Evolutionary conservation across 1,140 invertebrate species (phyloP).

Genomic region (Melitaea cinxia): DNA sequence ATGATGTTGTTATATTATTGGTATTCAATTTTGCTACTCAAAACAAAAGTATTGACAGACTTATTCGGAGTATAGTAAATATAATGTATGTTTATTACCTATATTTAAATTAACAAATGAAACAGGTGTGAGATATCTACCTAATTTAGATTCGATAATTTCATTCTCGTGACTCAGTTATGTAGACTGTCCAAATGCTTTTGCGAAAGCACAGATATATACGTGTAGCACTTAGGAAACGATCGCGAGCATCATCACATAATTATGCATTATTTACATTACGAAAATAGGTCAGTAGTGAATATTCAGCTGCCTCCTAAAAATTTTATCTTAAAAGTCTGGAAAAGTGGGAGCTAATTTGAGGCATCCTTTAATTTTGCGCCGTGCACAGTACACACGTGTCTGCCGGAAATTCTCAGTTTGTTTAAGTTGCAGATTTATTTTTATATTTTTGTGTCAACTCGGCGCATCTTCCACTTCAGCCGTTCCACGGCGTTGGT

Average conservation of each 20-base stretch:
- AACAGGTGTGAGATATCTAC: slow-evolving; percentile 56
- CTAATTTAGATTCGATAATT: slow-evolving; percentile 62
- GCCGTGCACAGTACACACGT: slow-evolving; percentile 45
- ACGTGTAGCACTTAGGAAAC: slow-evolving; percentile 11
- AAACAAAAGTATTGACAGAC: too few relatives aligned
- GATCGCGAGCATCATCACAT: slow-evolving; percentile 9
- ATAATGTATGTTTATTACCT: background rate
- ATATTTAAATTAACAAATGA: slow-evolving; percentile 18
- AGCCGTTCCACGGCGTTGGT: slow-evolving; percentile 37
- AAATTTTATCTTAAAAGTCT: slow-evolving; percentile 9
- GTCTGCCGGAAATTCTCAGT: slow-evolving; percentile 70
- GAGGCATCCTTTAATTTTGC: slow-evolving; percentile 64
- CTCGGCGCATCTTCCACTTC: slow-evolving; percentile 65
- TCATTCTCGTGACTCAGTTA: slow-evolving; percentile 60
- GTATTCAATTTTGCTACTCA: too few relatives aligned
- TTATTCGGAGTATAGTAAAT: too few relatives aligned
- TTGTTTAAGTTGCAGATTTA: slow-evolving; percentile 77
- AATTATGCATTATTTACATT: slow-evolving; percentile 18
- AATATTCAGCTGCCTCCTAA: slow-evolving; percentile 17
- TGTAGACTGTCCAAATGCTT: slow-evolving; percentile 32
- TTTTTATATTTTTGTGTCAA: slow-evolving; percentile 71
- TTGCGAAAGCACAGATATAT: slow-evolving; percentile 47
- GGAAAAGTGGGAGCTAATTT: slow-evolving; percentile 39
- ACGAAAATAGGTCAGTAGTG: slow-evolving; percentile 23
- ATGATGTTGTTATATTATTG: too few relatives aligned